Base-by-base conservation (phyloP, 1,140 invertebrate genomes). In the Kradibia gibbosae region DNA sequence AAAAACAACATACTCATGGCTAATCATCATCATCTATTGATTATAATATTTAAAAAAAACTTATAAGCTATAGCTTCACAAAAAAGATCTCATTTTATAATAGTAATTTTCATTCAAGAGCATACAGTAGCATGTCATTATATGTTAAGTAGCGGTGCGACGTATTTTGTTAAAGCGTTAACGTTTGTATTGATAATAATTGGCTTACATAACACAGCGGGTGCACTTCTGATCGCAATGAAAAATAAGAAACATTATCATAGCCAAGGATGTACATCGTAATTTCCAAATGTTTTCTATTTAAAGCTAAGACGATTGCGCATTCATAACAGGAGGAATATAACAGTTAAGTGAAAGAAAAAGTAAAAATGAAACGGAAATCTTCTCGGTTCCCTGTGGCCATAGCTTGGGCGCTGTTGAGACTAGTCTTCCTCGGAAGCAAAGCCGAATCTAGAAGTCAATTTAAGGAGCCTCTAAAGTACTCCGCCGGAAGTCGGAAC, bases 401-500 rank as follows among this genome's bases (percentile, higher is more conserved):
- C n/a, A n/a, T n/a, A 25, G 42, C 7, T 8, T 45, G 42, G 42
- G 42, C 13, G 42, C n/a, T n/a, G 42, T 5, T 45, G 50, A 53
- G 50, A 17, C 50, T n/a, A n/a, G 13, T n/a, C 28, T 48, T 67
- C 22, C 74, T 31, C 20, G 7, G 20, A 55, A 20, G 0, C 45
- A 11, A 48, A 65, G 62, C 39, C 78, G 67, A 55, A 72, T 72
- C 8, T 48, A 25, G 0, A 53, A 70, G 67, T 1, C 50, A 31
- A 45, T 53, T 48, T 72, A 79, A 79, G 77, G 50, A 67, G 60
- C 76, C 76, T 42, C 42, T 67, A 78, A 78, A 78, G 55, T 36
- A 60, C 11, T 25, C 60, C 57, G 76, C 60, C 78, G 79, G 79
- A 81, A 81, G 79, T 70, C 55, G 1, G 31, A 48, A 34, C n/a